These are phyloP conservation scores for Aphrophora alni DNA, from an alignment of 2,888 invertebrate species.

Conservation along the genomic window DNA sequence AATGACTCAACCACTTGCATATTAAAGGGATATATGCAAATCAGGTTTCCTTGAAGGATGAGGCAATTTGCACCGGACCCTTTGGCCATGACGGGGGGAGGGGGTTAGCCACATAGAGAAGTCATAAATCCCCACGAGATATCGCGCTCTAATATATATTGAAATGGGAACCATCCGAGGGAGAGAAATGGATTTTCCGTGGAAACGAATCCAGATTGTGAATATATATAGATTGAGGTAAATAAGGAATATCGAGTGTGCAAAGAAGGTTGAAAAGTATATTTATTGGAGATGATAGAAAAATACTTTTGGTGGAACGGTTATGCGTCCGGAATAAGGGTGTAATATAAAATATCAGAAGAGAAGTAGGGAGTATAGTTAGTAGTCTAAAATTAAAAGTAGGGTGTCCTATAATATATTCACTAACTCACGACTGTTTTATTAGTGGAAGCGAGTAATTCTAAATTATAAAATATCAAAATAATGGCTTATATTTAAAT, in stretches of 20 bases:
- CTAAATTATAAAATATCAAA: too few relatives aligned
- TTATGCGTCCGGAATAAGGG: too few relatives aligned
- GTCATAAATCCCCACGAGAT: constrained; percentile 6
- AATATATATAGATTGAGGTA: not conserved
- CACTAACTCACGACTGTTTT: too few relatives aligned
- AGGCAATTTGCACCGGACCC: constrained; percentile 4
- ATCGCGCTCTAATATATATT: not conserved
- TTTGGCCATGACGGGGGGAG: not conserved
- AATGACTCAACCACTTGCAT: not conserved
- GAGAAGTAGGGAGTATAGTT: too few relatives aligned
- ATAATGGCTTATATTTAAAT: too few relatives aligned
- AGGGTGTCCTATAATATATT: too few relatives aligned
- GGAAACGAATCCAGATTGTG: not conserved
- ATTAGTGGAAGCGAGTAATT: too few relatives aligned
- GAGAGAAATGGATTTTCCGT: constrained; percentile 5
- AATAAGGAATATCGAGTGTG: not conserved
- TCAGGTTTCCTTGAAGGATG: not conserved
- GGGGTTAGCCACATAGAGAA: not conserved
- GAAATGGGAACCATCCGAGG: constrained; percentile 1
- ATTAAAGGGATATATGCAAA: not conserved
- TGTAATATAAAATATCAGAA: too few relatives aligned
- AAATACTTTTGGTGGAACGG: not conserved
- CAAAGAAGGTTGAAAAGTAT: not conserved
- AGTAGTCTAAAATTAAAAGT: too few relatives aligned
- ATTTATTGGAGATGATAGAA: not conserved